phyloP scores from a whole-genome alignment of 2,113 vertebrate species.

The Odontophorus gujanensis region DNA sequence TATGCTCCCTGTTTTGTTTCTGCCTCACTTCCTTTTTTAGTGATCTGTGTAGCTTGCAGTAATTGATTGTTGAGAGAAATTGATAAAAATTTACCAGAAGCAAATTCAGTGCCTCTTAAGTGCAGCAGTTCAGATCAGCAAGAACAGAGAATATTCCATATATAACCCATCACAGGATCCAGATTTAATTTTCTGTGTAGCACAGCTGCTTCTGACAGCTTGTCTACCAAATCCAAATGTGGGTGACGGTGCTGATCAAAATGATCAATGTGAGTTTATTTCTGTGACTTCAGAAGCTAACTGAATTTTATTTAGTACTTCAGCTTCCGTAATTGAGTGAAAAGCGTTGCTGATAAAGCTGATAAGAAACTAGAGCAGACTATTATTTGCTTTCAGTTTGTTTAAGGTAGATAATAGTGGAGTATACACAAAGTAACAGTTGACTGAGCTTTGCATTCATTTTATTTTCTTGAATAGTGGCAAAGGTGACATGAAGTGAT shows the following conservation, averaged over 20 bases:
- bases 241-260: conserved; percentile 17
- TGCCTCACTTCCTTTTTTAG: background rate
- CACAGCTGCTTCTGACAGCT: conserved; percentile 25
- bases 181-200: background rate
- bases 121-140: background rate
- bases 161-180: background rate
- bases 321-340: background rate
- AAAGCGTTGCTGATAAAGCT: background rate
- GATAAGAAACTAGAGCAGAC: background rate
- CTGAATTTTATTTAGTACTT: conserved; percentile 43
- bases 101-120: background rate
- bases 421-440: background rate
- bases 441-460: too few species aligned
- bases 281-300: background rate
- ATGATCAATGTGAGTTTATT: background rate
- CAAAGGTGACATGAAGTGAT: background rate
- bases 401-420: background rate
- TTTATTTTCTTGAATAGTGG: too few species aligned
- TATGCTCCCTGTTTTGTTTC: background rate
- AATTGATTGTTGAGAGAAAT: background rate
- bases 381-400: background rate
- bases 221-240: background rate
- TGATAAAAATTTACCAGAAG: background rate
- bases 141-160: background rate
- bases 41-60: background rate